These are phyloP conservation scores for Leucania comma DNA, from an alignment of 2,888 invertebrate genomes.

Conservation along the genomic window DNA sequence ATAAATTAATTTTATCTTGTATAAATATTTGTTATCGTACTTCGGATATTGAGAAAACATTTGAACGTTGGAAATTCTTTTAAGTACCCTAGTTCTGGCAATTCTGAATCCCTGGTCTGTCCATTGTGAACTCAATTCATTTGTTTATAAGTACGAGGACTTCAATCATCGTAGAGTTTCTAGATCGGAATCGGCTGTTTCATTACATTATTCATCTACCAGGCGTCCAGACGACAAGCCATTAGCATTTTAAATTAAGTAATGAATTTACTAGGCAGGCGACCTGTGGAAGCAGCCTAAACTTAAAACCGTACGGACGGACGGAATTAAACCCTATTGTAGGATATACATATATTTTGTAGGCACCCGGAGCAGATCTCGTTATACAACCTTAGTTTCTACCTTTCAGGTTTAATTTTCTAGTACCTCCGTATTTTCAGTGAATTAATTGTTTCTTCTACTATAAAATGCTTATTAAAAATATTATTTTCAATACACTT, in stretches of 20 bases:
- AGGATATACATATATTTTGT: constrained; percentile 2
- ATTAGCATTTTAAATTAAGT: constrained; percentile 88
- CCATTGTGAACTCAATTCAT: constrained; percentile 24
- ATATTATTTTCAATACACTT: too few relatives aligned
- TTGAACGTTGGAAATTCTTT: constrained; percentile 9
- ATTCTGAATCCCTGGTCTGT: constrained; percentile 28
- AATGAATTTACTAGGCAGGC: constrained; percentile 82
- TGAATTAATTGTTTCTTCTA: background rate
- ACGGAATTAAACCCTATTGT: constrained; percentile 44
- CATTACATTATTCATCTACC: constrained; percentile 81
- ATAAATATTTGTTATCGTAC: background rate
- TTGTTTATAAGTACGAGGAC: constrained; percentile 49
- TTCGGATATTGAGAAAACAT: constrained; percentile 15
- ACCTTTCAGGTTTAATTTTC: constrained; percentile 1
- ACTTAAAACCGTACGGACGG: constrained; percentile 58
- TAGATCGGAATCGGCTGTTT: constrained; percentile 80
- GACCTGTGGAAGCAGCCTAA: constrained; percentile 69
- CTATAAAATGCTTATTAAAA: background rate
- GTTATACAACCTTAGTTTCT: background rate
- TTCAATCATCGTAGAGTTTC: constrained; percentile 75
- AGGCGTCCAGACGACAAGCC: constrained; percentile 80
- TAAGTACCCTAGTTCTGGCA: constrained; percentile 29
- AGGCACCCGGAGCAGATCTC: background rate
- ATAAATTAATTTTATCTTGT: background rate
- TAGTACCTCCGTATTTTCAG: background rate